phyloP scores from a whole-genome alignment of 2,113 vertebrate species.

The Catharus fuscescens region DNA sequence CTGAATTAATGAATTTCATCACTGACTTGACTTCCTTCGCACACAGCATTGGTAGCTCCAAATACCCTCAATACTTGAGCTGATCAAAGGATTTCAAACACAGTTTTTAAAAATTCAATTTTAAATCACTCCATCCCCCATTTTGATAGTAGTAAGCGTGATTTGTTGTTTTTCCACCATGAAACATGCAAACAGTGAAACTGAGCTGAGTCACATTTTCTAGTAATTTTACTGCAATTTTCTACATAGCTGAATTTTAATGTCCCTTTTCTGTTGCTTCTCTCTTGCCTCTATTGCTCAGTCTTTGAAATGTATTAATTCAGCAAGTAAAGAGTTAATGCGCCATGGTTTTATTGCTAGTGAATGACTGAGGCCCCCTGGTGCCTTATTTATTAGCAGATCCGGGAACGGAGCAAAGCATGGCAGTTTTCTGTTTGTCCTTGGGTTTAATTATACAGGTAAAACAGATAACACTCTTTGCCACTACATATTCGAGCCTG shows the following conservation, averaged over 20 bases:
- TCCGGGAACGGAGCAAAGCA: neutral
- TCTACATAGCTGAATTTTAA: neutral
- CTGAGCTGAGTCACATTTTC: neutral
- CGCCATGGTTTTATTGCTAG: neutral
- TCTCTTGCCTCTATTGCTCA: neutral
- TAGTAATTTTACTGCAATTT: neutral
- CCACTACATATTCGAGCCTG: neutral
- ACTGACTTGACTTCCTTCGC: neutral
- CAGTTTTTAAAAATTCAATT: neutral
- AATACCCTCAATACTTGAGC: neutral
- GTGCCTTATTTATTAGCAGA: neutral
- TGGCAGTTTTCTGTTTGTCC: neutral
- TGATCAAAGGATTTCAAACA: neutral
- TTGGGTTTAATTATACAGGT: neutral
- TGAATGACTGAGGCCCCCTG: conserved; percentile 26
- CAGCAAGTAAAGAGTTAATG: neutral
- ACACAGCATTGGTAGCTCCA: neutral
- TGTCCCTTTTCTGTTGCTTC: neutral
- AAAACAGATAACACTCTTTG: neutral
- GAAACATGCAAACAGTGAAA: neutral
- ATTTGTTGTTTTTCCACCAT: neutral
- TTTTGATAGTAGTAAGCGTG: neutral
- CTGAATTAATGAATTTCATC: neutral
- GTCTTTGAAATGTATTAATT: neutral
- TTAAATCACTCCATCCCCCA: neutral